Percentiles rank a stretch among this genome's conserved stretches.
Conservation (phyloP, 2,888 invertebrate genomes). For the Monopis laevigella region DNA sequence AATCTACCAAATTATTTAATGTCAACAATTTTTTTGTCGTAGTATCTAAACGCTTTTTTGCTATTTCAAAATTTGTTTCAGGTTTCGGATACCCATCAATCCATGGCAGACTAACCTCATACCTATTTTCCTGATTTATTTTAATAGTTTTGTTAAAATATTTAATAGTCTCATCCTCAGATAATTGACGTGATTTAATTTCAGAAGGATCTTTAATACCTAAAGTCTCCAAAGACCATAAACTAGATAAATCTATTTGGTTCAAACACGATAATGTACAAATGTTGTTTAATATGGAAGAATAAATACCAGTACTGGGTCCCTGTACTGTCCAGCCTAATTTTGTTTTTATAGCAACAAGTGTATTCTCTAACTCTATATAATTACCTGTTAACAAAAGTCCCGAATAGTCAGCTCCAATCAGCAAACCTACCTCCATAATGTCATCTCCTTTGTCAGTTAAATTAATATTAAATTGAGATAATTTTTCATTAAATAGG, state of each 20-base stretch:
- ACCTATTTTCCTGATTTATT: conserved; percentile 1
- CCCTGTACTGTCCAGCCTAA: conserved; percentile 9
- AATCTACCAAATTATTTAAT: neutral
- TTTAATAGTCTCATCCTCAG: neutral
- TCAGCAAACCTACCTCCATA: conserved; percentile 1
- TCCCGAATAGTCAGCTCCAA: conserved; percentile 4
- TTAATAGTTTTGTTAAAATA: conserved; percentile 1
- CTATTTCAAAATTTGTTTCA: neutral
- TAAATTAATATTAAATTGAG: no score
- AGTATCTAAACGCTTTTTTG: neutral
- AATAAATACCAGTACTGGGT: neutral
- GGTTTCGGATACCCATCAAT: neutral
- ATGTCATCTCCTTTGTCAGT: no score
- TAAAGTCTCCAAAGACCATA: conserved; percentile 1
- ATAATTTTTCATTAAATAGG: neutral
- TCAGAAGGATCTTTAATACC: conserved; percentile 5
- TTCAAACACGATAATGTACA: neutral
- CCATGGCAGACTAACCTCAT: conserved; percentile 2
- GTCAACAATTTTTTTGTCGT: conserved; percentile 1
- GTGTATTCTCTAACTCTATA: neutral
- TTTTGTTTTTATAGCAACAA: conserved; percentile 5
- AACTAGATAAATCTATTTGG: neutral
- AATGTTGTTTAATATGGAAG: neutral
- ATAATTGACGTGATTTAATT: neutral
- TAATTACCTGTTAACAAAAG: neutral